Conservation (phyloP, 1,140 invertebrate genomes). For the Saccostrea glomerata region DNA sequence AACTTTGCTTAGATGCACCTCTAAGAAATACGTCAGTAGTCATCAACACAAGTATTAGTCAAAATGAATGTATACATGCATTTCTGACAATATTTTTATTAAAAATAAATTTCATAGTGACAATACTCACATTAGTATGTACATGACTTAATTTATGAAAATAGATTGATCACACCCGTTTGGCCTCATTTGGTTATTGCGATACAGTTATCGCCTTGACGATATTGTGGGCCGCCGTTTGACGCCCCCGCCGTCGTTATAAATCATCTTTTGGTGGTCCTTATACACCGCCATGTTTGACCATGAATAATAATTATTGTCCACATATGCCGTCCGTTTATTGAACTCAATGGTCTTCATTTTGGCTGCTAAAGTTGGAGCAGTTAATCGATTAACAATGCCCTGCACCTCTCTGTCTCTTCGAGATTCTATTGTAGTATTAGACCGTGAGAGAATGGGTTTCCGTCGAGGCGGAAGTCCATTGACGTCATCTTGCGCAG, state of each 20-base stretch:
- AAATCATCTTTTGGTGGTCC: slow-evolving; percentile 47
- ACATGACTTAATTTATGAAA: background rate
- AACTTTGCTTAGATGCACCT: too few relatives aligned
- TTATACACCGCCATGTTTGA: slow-evolving; percentile 50
- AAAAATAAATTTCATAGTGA: background rate
- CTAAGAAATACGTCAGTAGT: too few relatives aligned
- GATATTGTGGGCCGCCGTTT: slow-evolving; percentile 18
- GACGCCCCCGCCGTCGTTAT: slow-evolving; percentile 40
- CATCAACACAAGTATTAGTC: too few relatives aligned
- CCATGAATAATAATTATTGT: slow-evolving; percentile 51
- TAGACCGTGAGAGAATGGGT: background rate
- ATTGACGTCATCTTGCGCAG: slow-evolving; percentile 40
- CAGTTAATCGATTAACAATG: slow-evolving; percentile 40
- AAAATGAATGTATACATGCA: background rate
- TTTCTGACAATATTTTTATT: background rate
- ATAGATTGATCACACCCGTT: slow-evolving; percentile 26
- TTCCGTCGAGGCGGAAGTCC: background rate
- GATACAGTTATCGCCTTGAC: background rate
- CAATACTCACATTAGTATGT: background rate
- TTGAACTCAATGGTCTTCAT: slow-evolving; percentile 48
- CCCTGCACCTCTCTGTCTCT: background rate
- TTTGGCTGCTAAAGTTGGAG: slow-evolving; percentile 46
- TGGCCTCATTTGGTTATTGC: background rate
- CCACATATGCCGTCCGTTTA: slow-evolving; percentile 10
- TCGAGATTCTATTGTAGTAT: background rate